phyloP scores from a whole-genome alignment of 92 coral and sea anemone genomes.

The Palythoa heliodiscus region DNA sequence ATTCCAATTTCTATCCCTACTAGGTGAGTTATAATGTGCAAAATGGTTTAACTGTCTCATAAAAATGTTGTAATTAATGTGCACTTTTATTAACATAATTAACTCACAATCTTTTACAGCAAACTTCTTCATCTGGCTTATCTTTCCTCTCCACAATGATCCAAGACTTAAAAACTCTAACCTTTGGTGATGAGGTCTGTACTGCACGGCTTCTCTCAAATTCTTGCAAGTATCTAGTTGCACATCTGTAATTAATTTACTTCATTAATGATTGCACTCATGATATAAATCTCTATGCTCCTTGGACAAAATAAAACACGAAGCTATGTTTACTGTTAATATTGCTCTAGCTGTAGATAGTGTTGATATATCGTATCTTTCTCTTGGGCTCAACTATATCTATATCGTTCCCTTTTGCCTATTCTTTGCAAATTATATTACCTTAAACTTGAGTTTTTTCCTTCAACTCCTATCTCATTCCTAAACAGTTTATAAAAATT shows the following conservation, averaged over 20 bases:
- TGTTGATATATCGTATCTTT: no score
- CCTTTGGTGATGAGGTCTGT: slow-evolving; percentile 99
- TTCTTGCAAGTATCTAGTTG: slow-evolving; percentile 30
- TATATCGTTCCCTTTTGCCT: no score
- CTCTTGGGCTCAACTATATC: no score
- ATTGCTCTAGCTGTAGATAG: no score
- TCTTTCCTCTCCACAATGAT: slow-evolving; percentile 93
- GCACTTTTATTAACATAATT: neutral
- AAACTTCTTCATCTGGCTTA: slow-evolving; percentile 55
- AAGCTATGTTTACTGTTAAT: no score
- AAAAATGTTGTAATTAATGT: neutral
- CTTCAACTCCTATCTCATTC: no score
- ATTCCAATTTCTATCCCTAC: no score
- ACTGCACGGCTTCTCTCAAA: slow-evolving; percentile 28
- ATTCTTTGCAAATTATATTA: no score
- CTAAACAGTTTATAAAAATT: no score
- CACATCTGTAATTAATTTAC: neutral
- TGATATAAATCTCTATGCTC: neutral
- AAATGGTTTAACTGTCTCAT: neutral
- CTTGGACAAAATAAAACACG: neutral
- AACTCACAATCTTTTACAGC: slow-evolving; percentile 44
- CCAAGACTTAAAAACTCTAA: slow-evolving; percentile 97
- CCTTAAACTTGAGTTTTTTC: no score
- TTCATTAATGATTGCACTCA: neutral
- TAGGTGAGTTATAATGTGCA: no score